These are phyloP conservation scores for Calephelis virginiensis DNA, from an alignment of 1,140 invertebrate species.

Conservation along the genomic window DNA sequence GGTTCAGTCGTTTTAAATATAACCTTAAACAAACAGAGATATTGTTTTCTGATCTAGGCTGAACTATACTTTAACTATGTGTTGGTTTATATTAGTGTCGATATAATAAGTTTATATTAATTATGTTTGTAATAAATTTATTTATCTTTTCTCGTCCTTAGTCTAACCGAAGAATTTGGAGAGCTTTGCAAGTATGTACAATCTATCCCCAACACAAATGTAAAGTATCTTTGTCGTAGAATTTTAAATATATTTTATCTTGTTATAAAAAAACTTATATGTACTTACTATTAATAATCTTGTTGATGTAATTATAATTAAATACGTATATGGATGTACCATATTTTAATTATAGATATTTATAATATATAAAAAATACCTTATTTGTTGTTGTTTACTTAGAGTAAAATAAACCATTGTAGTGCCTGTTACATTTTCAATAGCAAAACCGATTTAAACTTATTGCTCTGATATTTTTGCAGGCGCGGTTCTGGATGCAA, in stretches of 20 bases:
- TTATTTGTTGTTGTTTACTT: neutral
- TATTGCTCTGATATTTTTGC: conserved; percentile 37
- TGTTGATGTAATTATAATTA: no score
- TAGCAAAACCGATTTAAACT: conserved; percentile 25
- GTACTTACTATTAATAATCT: neutral
- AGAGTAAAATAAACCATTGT: neutral
- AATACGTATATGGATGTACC: neutral
- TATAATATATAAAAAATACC: neutral
- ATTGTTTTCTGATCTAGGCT: no score
- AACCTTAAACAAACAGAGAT: no score
- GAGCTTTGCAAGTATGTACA: conserved; percentile 85
- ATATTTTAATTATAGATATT: neutral
- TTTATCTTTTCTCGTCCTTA: conserved; percentile 60
- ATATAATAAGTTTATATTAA: neutral
- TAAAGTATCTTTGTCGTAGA: no score
- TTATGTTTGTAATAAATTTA: neutral
- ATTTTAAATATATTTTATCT: conserved; percentile 21
- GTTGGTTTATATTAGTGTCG: no score
- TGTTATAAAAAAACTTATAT: neutral
- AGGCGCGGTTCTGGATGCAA: conserved; percentile 98
- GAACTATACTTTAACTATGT: no score
- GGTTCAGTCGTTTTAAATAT: no score
- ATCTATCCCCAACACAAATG: conserved; percentile 10
- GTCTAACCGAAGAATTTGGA: conserved; percentile 86
- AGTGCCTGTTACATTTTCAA: conserved; percentile 18